A percentile compares a stretch with the other conserved stretches of the same genome.
phyloP scores from a whole-genome alignment of 2,888 invertebrate species.

The Eupithecia inturbata region DNA sequence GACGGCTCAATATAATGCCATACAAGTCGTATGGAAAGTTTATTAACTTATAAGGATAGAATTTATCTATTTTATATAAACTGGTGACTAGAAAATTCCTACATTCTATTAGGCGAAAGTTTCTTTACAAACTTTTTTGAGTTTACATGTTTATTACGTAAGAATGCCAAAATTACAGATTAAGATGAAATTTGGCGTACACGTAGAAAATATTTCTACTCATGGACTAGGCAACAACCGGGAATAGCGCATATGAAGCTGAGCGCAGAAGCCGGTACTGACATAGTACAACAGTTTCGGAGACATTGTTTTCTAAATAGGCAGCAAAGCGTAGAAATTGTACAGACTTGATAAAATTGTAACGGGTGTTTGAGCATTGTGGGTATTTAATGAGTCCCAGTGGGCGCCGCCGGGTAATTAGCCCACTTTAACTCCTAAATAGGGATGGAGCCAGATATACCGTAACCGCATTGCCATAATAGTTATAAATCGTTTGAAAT shows the following conservation, averaged over 20 bases:
- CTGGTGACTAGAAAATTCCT: not conserved
- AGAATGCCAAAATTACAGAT: not conserved
- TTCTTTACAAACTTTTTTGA: too few relatives aligned
- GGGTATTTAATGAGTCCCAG: conserved; percentile 35
- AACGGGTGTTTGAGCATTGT: conserved; percentile 33
- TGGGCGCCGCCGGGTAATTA: conserved; percentile 35
- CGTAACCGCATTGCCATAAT: conserved; percentile 37
- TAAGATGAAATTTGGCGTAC: not conserved
- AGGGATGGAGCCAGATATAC: conserved; percentile 32
- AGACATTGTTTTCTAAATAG: conserved; percentile 17
- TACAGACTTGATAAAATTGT: conserved; percentile 34
- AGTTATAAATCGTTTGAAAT: conserved; percentile 39
- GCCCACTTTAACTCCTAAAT: conserved; percentile 37
- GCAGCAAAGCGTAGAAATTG: conserved; percentile 20
- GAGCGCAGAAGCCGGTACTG: not conserved
- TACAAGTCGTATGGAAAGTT: conserved; percentile 20
- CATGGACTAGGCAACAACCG: not conserved
- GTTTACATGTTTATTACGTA: not conserved
- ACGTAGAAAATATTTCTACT: not conserved
- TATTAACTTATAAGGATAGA: not conserved
- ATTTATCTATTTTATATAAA: conserved; percentile 4
- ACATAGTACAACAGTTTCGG: not conserved
- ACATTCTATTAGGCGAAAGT: not conserved
- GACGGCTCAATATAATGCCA: conserved; percentile 31
- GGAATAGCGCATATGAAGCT: not conserved